Evolutionary conservation across 2,113 vertebrate species (phyloP).

Genomic region (Psittacula cyanocephala): DNA sequence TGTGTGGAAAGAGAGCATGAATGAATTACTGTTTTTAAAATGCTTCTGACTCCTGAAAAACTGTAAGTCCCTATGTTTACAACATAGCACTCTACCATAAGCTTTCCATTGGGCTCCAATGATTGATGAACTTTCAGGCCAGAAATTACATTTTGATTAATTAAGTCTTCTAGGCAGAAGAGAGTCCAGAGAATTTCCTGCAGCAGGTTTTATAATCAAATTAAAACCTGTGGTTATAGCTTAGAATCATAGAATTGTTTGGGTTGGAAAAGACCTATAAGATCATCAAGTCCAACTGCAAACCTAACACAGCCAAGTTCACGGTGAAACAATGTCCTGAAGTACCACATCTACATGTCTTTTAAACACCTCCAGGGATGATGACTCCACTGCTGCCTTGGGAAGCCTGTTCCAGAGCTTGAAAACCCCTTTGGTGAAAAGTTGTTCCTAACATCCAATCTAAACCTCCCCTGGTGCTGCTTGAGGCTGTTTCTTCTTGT

Average conservation of each 20-base stretch:
- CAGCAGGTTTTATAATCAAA: not conserved
- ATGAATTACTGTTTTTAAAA: slow-evolving; percentile 1
- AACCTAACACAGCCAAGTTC: not conserved
- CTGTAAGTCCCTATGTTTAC: not conserved
- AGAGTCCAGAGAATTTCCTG: not conserved
- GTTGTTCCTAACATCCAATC: not conserved
- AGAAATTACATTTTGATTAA: not conserved
- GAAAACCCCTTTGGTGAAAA: not conserved
- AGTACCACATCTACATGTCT: fast-evolving
- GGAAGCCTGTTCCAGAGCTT: not conserved
- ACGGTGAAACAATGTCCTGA: not conserved
- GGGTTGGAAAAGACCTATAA: not conserved
- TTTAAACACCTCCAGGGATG: not conserved
- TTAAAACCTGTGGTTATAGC: not conserved
- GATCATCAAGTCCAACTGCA: not conserved
- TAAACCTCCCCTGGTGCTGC: not conserved
- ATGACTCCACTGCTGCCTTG: not conserved
- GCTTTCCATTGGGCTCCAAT: not conserved
- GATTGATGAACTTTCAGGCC: not conserved
- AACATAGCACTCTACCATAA: not conserved
- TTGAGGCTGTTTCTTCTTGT: not conserved
- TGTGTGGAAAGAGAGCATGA: not conserved
- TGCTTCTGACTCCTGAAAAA: not conserved
- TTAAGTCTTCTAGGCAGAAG: not conserved
- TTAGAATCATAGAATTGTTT: not conserved